A percentile compares a stretch with the other conserved stretches of the same genome.
Conservation (phyloP, 1,140 invertebrate genomes). For the Drosophila parvula region DNA sequence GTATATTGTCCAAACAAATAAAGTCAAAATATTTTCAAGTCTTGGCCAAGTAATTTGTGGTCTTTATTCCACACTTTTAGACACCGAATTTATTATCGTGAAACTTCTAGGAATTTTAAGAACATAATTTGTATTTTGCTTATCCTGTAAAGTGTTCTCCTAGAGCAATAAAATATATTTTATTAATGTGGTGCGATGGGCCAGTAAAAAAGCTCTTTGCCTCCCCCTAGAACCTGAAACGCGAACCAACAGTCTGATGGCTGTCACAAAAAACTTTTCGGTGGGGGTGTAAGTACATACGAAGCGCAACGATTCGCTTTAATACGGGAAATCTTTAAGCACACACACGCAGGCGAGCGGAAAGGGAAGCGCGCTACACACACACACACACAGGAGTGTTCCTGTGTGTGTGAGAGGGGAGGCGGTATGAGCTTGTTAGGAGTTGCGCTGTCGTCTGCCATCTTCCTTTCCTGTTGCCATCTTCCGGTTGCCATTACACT, state of each 20-base stretch:
- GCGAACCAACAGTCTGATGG: conserved; percentile 9
- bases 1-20: no score
- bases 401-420: neutral
- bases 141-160: conserved; percentile 8
- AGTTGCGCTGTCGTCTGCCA: conserved; percentile 47
- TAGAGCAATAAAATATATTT: conserved; percentile 27
- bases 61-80: neutral
- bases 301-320: conserved; percentile 69
- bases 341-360: conserved; percentile 11
- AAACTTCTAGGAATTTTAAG: neutral
- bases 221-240: neutral
- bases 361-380: conserved; percentile 26
- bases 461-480: conserved; percentile 50
- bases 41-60: neutral
- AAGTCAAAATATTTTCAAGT: no score
- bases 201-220: conserved; percentile 22
- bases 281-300: conserved; percentile 28
- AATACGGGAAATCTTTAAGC: conserved; percentile 55
- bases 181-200: conserved; percentile 9
- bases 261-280: conserved; percentile 18
- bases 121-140: conserved; percentile 4
- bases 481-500: conserved; percentile 75
- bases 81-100: neutral
- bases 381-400: conserved; percentile 14
- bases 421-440: conserved; percentile 60